Base-by-base conservation (phyloP, 1,140 invertebrate genomes). In the Aphaenogaster ashmeadi region DNA sequence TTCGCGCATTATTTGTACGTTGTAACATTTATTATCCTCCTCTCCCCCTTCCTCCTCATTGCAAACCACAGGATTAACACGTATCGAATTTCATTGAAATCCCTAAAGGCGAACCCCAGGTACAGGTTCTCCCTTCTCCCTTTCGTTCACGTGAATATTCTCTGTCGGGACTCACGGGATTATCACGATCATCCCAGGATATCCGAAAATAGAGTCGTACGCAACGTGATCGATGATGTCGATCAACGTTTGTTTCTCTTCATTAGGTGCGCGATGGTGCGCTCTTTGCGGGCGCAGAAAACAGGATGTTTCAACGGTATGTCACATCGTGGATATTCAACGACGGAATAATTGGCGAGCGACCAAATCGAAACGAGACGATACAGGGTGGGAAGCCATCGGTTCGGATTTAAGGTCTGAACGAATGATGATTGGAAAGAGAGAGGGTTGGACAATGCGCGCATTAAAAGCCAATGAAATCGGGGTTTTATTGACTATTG, bases 391-490 rank as follows among this genome's bases (percentile, higher is more conserved):
- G 5, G 13, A 56, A 50, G 13, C 13, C 67, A 21, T 58, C 11
- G 66, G 38, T 47, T 36, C n/a, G 13, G 18, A 47, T 58, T 69
- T 36, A 47, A 71, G 54, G 11, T n/a, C 27, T 5, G 67, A 71
- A 36, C 67, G 66, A 7, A 69, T n/a, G 50, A 18, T 13, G 21
- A 38, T 44, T 18, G 80, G 27, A 41, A 2, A n/a, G 60, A 21
- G 27, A 54, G 15, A n/a, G 58, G 41, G 41, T 18, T 21, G 21
- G 44, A 27, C n/a, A 38, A n/a, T 69, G 62, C 47, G 44, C 47
- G 9, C 62, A 44, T 80, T 56, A 80, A 80, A 54, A 80, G 62
- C 47, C 78, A 80, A 80, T 80, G 56, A 80, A 80, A 80, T 69
- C 47, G 6, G 1, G n/a, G 4, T 33, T 67, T 54, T 50, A 13